A percentile compares a stretch with the other conserved stretches of the same genome.
Evolutionary conservation across 64 coral and sea anemone species (phyloP).

Genomic region (Montipora foliosa): DNA sequence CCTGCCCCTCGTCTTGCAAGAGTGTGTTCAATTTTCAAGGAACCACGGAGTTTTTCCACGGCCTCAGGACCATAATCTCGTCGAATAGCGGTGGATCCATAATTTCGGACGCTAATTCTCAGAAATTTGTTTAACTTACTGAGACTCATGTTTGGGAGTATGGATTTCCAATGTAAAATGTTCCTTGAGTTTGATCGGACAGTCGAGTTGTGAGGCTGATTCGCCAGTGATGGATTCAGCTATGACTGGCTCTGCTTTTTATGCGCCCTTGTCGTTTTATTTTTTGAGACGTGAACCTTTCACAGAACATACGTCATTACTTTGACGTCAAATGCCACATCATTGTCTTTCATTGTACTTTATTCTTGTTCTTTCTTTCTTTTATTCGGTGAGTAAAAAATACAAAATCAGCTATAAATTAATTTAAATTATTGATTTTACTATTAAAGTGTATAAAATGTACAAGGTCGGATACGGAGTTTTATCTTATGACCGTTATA

Average conservation of each 20-base stretch:
- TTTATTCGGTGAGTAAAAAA: too few relatives aligned
- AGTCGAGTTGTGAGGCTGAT: not conserved
- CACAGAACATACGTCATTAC: not conserved
- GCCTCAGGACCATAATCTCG: constrained; percentile 80
- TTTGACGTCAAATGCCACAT: constrained; percentile 19
- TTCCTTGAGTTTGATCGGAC: not conserved
- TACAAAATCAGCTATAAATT: too few relatives aligned
- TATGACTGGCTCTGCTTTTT: not conserved
- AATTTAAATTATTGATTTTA: too few relatives aligned
- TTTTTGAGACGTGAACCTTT: not conserved
- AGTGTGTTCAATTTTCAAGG: constrained; percentile 75
- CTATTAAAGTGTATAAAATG: too few relatives aligned
- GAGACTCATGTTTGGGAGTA: not conserved
- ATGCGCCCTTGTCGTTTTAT: not conserved
- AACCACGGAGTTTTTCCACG: constrained; percentile 73
- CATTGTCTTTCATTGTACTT: not conserved
- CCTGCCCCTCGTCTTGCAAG: constrained; percentile 78
- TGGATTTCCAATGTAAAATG: not conserved
- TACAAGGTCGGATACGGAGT: too few relatives aligned
- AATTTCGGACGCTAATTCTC: constrained; percentile 21
- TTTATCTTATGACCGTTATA: too few relatives aligned
- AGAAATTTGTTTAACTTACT: not conserved
- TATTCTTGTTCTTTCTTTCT: not conserved
- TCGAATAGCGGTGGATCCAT: constrained; percentile 34
- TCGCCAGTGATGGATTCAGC: not conserved